phyloP scores from a whole-genome alignment of 37 sponge, comb jelly and placozoan species.

The Mnemiopsis leidyi region DNA sequence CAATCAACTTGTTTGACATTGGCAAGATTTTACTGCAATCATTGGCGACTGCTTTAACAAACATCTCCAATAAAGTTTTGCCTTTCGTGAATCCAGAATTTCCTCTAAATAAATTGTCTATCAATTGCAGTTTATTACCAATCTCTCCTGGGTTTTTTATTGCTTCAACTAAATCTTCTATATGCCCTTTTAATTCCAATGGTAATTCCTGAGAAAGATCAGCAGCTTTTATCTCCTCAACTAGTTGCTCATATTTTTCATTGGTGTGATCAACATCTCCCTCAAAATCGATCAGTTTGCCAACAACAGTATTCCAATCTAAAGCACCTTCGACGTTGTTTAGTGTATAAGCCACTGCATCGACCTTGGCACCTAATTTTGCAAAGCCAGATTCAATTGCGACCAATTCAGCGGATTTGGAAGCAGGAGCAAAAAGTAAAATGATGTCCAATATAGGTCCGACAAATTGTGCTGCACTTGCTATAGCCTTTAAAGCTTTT shows the following conservation, averaged over 20 bases:
- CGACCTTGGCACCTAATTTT: not conserved
- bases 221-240: not conserved
- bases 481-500: not conserved
- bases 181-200: not conserved
- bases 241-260: not conserved
- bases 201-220: not conserved
- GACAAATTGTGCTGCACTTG: not conserved
- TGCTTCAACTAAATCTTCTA: not conserved
- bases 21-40: slow-evolving; percentile 17
- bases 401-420: not conserved
- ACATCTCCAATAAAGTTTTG: not conserved
- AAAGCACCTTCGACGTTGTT: not conserved
- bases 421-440: not conserved
- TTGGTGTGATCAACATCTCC: not conserved
- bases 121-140: not conserved
- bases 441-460: not conserved
- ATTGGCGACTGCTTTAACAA: not conserved
- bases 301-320: not conserved
- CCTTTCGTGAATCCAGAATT: not conserved
- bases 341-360: not conserved
- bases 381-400: slow-evolving; percentile 20
- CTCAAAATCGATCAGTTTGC: not conserved
- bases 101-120: not conserved
- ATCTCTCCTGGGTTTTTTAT: not conserved
- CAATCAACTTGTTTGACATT: not conserved